Percentiles rank a stretch among this genome's conserved stretches.
Evolutionary conservation across 2,797 vertebrate genomes (phyloP).

Genomic region (Semotilus atromaculatus): DNA sequence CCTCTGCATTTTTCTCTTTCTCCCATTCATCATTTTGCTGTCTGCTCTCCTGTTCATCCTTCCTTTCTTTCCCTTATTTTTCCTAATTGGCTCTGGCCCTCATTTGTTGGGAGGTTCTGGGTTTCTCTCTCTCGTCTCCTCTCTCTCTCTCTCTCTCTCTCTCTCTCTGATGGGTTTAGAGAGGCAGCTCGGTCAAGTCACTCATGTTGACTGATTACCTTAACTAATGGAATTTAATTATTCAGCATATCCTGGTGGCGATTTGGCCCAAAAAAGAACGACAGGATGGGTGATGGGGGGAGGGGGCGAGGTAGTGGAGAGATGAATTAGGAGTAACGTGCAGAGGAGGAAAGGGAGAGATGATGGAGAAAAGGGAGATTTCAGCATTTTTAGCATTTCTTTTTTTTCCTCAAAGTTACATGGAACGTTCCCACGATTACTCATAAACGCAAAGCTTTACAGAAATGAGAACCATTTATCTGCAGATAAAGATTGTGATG

Average conservation of each 20-base stretch:
- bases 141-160: conserved; percentile 54
- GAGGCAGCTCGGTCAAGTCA: conserved; percentile 68
- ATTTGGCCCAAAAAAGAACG: conserved; percentile 80
- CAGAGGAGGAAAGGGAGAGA: conserved; percentile 37
- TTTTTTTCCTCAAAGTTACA: neutral
- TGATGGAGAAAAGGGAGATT: conserved; percentile 52
- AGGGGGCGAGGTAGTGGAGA: conserved; percentile 43
- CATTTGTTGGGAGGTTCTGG: conserved; percentile 48
- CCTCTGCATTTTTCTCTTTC: conserved; percentile 19
- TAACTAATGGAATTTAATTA: conserved; percentile 88
- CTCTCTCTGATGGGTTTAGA: conserved; percentile 56
- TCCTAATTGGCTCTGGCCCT: conserved; percentile 35
- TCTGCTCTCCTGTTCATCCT: conserved; percentile 59
- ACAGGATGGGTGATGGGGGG: conserved; percentile 43
- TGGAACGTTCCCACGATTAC: conserved; percentile 23
- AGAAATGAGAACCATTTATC: neutral
- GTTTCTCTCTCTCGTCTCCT: conserved; percentile 51
- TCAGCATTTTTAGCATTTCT: conserved; percentile 17
- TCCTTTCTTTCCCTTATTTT: conserved; percentile 28
- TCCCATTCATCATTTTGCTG: conserved; percentile 29
- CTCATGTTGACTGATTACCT: conserved; percentile 84
- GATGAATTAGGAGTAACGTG: conserved; percentile 44
- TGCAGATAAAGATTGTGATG: neutral
- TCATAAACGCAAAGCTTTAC: neutral
- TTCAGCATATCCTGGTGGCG: conserved; percentile 80